phyloP scores from a whole-genome alignment of 2,113 vertebrate genomes.

The Laticauda colubrina region DNA sequence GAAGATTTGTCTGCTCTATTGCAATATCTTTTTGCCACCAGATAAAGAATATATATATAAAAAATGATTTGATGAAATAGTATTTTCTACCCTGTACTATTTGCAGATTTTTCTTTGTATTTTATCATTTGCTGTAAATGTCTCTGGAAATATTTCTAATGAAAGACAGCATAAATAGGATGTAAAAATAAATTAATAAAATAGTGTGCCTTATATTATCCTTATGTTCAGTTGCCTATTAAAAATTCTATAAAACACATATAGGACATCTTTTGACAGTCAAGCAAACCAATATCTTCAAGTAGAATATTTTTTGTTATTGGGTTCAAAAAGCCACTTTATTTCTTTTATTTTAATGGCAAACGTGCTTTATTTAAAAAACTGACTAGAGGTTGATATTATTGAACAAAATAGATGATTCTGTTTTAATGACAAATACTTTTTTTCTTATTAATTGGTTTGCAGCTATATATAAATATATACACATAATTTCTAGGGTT shows the following conservation, averaged over 20 bases:
- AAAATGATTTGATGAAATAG: not conserved
- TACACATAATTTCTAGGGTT: slow-evolving; percentile 8
- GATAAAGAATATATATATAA: not conserved
- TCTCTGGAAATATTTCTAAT: not conserved
- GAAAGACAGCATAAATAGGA: not conserved
- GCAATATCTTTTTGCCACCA: not conserved
- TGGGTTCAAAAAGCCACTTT: not conserved
- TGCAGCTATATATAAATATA: not conserved
- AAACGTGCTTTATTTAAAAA: not conserved
- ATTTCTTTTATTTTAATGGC: slow-evolving; percentile 6
- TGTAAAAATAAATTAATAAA: not conserved
- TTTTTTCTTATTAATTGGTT: not conserved
- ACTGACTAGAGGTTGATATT: not conserved
- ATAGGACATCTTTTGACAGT: not conserved
- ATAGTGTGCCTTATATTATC: not conserved
- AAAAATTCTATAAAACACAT: not conserved
- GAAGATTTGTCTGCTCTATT: not conserved
- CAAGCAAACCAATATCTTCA: not conserved
- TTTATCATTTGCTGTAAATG: not conserved
- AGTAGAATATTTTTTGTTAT: not conserved
- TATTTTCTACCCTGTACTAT: not conserved
- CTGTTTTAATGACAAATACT: not conserved
- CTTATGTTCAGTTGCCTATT: not conserved
- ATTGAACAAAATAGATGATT: not conserved
- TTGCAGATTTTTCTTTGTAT: not conserved